These are phyloP conservation scores for Coracias cyanogaster DNA, from an alignment of 2,797 vertebrate genomes.

Conservation along the genomic window DNA sequence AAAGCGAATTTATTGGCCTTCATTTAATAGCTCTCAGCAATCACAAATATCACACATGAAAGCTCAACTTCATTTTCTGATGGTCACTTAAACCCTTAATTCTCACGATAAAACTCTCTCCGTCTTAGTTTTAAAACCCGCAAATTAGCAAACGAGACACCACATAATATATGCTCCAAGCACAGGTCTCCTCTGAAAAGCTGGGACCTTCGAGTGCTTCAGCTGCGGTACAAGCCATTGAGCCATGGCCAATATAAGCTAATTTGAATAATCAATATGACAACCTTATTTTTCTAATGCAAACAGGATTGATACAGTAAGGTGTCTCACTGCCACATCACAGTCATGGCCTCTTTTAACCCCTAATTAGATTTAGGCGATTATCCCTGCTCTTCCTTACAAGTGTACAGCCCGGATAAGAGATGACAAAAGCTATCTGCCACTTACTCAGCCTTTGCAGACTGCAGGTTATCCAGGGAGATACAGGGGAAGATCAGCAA, in stretches of 20 bases:
- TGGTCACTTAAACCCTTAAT: slow-evolving; percentile 76
- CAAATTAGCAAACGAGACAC: slow-evolving; percentile 76
- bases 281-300: slow-evolving; percentile 98
- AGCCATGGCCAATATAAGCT: slow-evolving; percentile 84
- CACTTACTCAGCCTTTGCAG: slow-evolving; percentile 86
- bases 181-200: slow-evolving; percentile 76
- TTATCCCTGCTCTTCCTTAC: slow-evolving; percentile 98
- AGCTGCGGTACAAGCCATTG: slow-evolving; percentile 84
- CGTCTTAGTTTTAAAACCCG: slow-evolving; percentile 34
- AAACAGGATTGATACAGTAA: slow-evolving; percentile 95
- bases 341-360: slow-evolving; percentile 99
- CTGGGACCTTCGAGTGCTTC: slow-evolving; percentile 84
- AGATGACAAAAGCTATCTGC: slow-evolving; percentile 96
- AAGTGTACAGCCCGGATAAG: slow-evolving; percentile 98
- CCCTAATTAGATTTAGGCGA: slow-evolving; percentile 99
- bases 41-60: slow-evolving; percentile 9
- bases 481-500: slow-evolving; percentile 86
- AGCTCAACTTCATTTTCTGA: slow-evolving; percentile 49
- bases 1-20: neutral
- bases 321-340: slow-evolving; percentile 92
- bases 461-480: slow-evolving; percentile 91
- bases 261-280: slow-evolving; percentile 99
- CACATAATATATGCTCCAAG: slow-evolving; percentile 70
- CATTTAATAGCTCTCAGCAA: slow-evolving; percentile 9
- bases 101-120: slow-evolving; percentile 57